A percentile compares a stretch with the other conserved stretches of the same genome.
These are phyloP conservation scores for Talpa occidentalis DNA, from an alignment of 2,113 vertebrate species.

Conservation along the genomic window DNA sequence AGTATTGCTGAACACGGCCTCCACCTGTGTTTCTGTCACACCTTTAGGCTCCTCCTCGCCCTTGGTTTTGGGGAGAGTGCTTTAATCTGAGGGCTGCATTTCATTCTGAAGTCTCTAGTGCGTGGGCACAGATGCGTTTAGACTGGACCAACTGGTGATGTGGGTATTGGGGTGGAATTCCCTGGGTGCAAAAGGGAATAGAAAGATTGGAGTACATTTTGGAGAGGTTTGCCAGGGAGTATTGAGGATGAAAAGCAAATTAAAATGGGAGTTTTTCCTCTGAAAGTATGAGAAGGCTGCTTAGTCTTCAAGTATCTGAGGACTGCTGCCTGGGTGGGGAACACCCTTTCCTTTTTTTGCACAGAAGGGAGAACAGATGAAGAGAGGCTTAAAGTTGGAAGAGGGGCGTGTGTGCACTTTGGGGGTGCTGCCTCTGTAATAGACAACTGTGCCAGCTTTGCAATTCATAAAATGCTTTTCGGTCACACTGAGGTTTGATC, in stretches of 20 bases:
- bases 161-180: slow-evolving; percentile 10
- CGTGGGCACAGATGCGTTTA: not conserved
- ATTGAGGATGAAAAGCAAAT: not conserved
- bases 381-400: not conserved
- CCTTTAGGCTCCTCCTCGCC: fast-evolving
- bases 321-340: not conserved
- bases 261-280: not conserved
- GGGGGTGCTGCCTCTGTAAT: not conserved
- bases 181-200: not conserved
- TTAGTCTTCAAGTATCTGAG: not conserved
- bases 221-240: not conserved
- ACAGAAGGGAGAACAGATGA: not conserved
- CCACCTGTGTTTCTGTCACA: not conserved
- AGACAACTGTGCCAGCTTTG: not conserved
- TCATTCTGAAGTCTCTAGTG: slow-evolving; percentile 7
- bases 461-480: not conserved
- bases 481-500: not conserved
- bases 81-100: not conserved
- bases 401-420: not conserved
- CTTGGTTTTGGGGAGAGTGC: not conserved
- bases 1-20: not conserved
- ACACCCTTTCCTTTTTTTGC: not conserved
- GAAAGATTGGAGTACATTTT: not conserved
- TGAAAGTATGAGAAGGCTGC: not conserved
- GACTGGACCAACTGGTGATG: not conserved